Conservation (phyloP, 2,113 vertebrate species). For the Hydrochoerus hydrochaeris region DNA sequence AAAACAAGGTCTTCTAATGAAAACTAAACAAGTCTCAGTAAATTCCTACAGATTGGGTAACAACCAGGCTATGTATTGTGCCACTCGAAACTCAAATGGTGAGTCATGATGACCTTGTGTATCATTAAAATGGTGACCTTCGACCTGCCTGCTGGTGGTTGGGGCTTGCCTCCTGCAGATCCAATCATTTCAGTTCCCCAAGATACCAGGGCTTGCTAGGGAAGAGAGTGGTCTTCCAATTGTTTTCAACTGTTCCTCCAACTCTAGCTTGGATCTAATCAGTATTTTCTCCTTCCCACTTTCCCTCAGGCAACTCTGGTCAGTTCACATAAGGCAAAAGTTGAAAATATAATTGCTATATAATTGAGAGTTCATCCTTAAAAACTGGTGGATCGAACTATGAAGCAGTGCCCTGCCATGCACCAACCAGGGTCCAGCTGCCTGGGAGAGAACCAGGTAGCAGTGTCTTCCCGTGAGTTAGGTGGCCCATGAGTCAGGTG, state of each 20-base stretch:
- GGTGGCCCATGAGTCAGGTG: no score
- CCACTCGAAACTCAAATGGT: neutral
- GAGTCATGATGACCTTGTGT: slow-evolving; percentile 32
- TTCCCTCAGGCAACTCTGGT: neutral
- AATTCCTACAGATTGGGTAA: slow-evolving; percentile 22
- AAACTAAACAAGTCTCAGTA: slow-evolving; percentile 26
- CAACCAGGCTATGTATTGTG: slow-evolving; percentile 23
- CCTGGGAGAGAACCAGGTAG: no score
- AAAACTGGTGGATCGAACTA: neutral
- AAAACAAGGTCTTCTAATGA: slow-evolving; percentile 29
- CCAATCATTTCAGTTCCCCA: neutral
- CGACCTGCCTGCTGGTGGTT: neutral
- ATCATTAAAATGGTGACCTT: neutral
- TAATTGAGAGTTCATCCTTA: slow-evolving; percentile 46
- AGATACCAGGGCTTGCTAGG: neutral
- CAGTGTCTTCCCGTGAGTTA: no score
- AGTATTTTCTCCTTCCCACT: neutral
- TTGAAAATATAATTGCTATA: neutral
- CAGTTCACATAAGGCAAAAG: neutral
- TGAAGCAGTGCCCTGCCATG: no score
- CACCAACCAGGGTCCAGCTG: no score
- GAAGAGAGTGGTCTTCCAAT: neutral
- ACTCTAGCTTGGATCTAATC: neutral
- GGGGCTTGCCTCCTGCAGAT: neutral
- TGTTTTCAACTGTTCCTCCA: neutral